Conservation (phyloP, 2,113 vertebrate species). For the Alexandromys fortis region DNA sequence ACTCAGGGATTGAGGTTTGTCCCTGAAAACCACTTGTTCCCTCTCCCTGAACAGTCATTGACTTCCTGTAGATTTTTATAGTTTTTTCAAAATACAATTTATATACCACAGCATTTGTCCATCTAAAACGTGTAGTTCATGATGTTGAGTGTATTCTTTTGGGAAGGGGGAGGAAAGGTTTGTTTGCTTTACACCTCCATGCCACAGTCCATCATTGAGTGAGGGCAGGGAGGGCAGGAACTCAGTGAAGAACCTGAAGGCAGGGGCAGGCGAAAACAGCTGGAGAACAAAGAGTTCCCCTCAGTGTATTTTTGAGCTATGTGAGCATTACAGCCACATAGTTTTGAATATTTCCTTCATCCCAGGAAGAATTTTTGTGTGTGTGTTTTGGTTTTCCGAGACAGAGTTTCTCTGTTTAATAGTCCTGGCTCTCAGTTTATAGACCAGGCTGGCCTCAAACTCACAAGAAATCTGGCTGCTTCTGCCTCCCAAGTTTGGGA, state of each 20-base stretch:
- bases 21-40: background rate
- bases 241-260: background rate
- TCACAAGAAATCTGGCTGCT: background rate
- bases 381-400: background rate
- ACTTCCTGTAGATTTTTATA: background rate
- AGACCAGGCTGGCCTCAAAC: background rate
- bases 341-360: background rate
- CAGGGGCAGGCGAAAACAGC: background rate
- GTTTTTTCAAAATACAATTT: conserved; percentile 11
- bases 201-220: background rate
- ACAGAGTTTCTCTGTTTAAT: background rate
- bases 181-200: background rate
- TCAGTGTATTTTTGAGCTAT: background rate
- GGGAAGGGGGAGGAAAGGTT: background rate
- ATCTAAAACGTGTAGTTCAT: background rate
- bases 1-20: background rate
- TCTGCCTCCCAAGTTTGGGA: background rate
- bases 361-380: background rate
- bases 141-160: background rate
- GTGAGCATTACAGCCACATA: background rate
- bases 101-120: background rate
- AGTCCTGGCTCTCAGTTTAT: background rate
- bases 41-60: background rate
- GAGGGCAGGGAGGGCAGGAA: background rate
- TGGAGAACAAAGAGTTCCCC: too few relatives aligned